A percentile compares a stretch with the other conserved stretches of the same genome.
Evolutionary conservation across 2,113 vertebrate genomes (phyloP).

Genomic region (Chiloscyllium plagiosum): DNA sequence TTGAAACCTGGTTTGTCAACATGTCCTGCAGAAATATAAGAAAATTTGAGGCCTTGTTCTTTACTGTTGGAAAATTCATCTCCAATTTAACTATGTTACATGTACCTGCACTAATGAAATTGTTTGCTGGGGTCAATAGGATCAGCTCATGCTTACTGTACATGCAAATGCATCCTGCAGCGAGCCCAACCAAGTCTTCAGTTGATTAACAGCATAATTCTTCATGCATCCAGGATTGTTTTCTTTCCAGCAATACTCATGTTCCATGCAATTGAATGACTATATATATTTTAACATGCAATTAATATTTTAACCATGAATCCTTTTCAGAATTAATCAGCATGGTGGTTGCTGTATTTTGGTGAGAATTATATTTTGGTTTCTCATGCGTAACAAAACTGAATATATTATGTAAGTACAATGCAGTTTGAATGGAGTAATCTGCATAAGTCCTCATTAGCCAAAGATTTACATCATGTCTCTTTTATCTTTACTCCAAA

Average conservation of each 20-base stretch:
- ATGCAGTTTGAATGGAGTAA: background rate
- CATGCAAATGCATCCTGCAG: too few species aligned
- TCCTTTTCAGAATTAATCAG: background rate
- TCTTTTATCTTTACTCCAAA: background rate
- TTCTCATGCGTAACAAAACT: background rate
- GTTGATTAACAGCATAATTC: too few species aligned
- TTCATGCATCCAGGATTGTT: too few species aligned
- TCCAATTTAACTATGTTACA: background rate
- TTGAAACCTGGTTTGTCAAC: background rate
- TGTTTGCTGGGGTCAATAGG: background rate
- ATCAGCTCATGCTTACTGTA: background rate
- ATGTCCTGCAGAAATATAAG: background rate
- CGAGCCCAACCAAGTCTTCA: too few species aligned
- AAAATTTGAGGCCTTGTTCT: background rate
- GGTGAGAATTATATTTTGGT: background rate
- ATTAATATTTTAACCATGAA: background rate
- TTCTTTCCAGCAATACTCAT: too few species aligned
- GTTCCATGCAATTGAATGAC: background rate
- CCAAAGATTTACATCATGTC: background rate
- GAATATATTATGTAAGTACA: background rate
- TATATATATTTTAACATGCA: background rate
- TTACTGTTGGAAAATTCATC: background rate
- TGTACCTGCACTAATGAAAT: background rate
- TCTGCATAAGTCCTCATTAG: background rate
- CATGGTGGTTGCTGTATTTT: background rate